phyloP scores from a whole-genome alignment of 92 coral and sea anemone species.

The Heteractis magnifica region DNA sequence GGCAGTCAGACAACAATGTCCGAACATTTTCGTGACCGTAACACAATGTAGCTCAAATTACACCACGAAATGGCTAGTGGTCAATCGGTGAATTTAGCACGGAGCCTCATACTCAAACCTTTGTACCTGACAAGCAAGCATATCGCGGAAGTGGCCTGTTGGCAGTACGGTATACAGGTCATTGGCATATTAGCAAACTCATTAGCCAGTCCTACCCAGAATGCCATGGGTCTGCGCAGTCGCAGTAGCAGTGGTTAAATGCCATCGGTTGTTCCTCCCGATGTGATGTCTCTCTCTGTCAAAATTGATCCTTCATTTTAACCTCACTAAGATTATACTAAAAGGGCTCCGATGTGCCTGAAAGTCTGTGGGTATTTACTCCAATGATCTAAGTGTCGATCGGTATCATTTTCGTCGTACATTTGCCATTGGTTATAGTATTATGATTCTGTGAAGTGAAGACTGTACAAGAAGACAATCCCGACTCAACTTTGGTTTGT shows the following conservation, averaged over 20 bases:
- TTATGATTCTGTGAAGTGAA: background rate
- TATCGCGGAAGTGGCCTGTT: no score
- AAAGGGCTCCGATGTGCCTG: background rate
- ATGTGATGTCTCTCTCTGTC: background rate
- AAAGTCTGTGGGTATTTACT: background rate
- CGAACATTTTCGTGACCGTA: no score
- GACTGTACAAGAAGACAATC: background rate
- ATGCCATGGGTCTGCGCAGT: background rate
- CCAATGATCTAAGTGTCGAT: background rate
- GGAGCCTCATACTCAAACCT: no score
- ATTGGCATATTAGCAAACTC: no score
- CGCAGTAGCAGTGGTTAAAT: background rate
- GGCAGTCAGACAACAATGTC: no score
- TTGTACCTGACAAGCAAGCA: no score
- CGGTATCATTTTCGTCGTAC: background rate
- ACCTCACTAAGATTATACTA: background rate
- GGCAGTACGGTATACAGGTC: no score
- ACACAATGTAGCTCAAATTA: no score
- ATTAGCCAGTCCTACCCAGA: background rate
- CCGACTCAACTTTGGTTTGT: background rate
- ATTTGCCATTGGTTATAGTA: background rate
- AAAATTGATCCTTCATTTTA: background rate
- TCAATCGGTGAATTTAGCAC: no score
- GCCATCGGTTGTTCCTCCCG: constrained; percentile 11
- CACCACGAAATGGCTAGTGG: no score